Evolutionary conservation across 2,888 invertebrate genomes (phyloP), one percentile per base, ranked within the genome.

Genomic region (Papilio demoleus): DNA sequence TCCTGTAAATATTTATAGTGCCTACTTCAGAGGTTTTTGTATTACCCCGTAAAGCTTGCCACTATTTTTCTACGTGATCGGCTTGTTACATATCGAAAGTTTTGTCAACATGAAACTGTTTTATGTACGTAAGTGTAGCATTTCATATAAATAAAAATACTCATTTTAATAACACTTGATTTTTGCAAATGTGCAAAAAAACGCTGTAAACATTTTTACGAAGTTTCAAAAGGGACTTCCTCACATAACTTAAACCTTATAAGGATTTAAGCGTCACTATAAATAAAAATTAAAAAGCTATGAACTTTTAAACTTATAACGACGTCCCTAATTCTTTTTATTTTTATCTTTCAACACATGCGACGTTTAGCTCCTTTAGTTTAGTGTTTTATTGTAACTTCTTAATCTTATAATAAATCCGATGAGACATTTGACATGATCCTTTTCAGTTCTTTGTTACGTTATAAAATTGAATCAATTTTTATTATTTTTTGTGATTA

Each of bases 341-440:
- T 83, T 82, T 85, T 82, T 78, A 80, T 81, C 80, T 79, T 78
- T 78, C 79, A 80, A 81, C 86, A 87, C 83, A 82, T 87, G 87
- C 77, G 82, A 80, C 79, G 77, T 76, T 40, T 77, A 78, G 77
- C 81, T 81, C 76, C 81, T 83, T 81, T 82, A 82, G 83, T 81
- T 82, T 83, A 77, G 81, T 85, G 70, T 86, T 85, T 85, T 82
- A 84, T 83, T 83, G 76, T 79, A 74, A 74, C 77, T 70, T 74
- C 77, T 76, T 87, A 87, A 88, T 88, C 88, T 81, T 75, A 73
- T 79, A 82, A 86, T 88, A 87, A 86, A 87, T 84, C 73, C 67
- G 60, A 67, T 69, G 71, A 73, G 76, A 76, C 77, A 72, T 68
- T 45, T 67, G 70, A 74, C 75, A 76, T 74, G 76, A 77, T 76